Base-by-base conservation (phyloP, 2,113 vertebrate species). In the Equus przewalskii region DNA sequence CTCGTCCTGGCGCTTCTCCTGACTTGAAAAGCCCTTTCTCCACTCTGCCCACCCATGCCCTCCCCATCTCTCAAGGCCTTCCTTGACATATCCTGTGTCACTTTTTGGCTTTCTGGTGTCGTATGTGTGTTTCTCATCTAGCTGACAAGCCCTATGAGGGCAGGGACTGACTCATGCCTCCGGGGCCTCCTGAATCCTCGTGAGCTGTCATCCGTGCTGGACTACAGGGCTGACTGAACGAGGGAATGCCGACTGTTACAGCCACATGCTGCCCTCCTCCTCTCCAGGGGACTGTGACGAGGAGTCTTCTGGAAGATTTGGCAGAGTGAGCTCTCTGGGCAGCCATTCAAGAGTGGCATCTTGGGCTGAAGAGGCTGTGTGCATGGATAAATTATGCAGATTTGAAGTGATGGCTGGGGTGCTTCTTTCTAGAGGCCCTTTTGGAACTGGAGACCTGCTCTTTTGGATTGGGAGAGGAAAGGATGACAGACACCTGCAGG, bases 181-280 rank as follows among this genome's bases (percentile, higher is more conserved):
- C 9, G 0, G 3, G 67, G 28, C 36, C 15, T 22, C 36, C 22
- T 2, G 11, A 24, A 14, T 44, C 58, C 33, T 44, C 16, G 7
- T 58, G 69, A 41, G 33, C 26, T 64, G 3, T 10, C 56, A 7
- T 14, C 14, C 19, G 41, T 1, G 3, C 26, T 21, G 78, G 78
- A 75, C 79, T 19, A 8, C 62, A 54, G 41, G 86, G n/a, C 67
- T 54, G n/a, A 33, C 46, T 7, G 7, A 7, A 46, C 16, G 51
- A 69, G 19, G n/a, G 56, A 44, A 72, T 0, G 1, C 10, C 0
- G 26, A 44, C 85, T 44, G 86, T 56, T 44, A 4, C 0, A 0
- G 67, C 67, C 86, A 5, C 44, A 46, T 2, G 78, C 26, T 5
- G 0, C 18, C 78, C 64, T 22, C 87, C 72, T 14, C n/a, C 70